Conservation (phyloP, 1,140 invertebrate species). For the Sipha flava region DNA sequence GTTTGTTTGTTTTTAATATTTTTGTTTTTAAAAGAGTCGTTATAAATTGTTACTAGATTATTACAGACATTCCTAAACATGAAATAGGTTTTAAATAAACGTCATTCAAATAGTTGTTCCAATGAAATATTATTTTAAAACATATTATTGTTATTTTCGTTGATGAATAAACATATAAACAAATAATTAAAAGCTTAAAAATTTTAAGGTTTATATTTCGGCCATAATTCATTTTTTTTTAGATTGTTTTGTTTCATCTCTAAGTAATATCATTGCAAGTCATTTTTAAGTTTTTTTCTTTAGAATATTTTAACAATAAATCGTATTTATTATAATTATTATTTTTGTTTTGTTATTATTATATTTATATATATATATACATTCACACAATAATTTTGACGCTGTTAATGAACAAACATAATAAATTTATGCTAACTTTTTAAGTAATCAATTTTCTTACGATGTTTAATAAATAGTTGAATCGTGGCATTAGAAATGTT, state of each 20-base stretch:
- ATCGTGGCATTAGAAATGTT: not conserved
- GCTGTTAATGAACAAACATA: not conserved
- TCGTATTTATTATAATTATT: not conserved
- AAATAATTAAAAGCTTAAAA: not conserved
- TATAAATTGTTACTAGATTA: not conserved
- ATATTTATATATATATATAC: no score
- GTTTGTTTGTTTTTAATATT: no score
- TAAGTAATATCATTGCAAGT: not conserved
- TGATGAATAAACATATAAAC: not conserved
- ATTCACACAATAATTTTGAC: not conserved
- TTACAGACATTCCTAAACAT: not conserved
- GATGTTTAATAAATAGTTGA: not conserved
- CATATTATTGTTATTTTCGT: not conserved
- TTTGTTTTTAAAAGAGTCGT: not conserved
- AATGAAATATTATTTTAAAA: not conserved
- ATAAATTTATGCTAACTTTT: not conserved
- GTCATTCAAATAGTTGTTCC: not conserved
- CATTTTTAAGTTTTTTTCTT: not conserved
- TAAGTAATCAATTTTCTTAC: not conserved
- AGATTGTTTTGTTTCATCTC: not conserved
- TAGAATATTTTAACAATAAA: not conserved
- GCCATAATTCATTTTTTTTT: not conserved
- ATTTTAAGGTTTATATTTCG: not conserved
- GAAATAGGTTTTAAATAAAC: not conserved
- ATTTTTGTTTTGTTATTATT: slow-evolving; percentile 15